Evolutionary conservation across 2,113 vertebrate genomes (phyloP).

Genomic region (Chrysochloris asiatica): DNA sequence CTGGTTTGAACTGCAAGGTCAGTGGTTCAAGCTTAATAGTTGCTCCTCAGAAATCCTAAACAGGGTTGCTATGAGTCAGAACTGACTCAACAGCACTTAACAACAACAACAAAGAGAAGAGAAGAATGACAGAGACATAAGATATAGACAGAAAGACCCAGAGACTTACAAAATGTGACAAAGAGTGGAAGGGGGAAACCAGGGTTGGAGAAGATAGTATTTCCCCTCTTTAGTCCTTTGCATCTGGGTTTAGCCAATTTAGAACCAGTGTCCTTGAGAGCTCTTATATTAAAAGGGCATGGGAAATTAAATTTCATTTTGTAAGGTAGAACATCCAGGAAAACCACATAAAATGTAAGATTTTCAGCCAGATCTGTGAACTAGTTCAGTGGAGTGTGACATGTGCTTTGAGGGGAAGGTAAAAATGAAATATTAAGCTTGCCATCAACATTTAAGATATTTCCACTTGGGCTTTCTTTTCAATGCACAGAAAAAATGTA

Average conservation of each 20-base stretch:
- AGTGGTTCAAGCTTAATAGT: too few species aligned
- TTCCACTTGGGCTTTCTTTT: slow-evolving; percentile 54
- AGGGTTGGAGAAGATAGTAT: neutral
- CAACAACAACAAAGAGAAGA: too few species aligned
- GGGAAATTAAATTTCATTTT: slow-evolving; percentile 57
- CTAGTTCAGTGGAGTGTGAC: slow-evolving; percentile 32
- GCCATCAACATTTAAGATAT: neutral
- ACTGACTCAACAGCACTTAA: too few species aligned
- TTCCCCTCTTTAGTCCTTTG: neutral
- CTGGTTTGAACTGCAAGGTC: too few species aligned
- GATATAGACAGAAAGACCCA: neutral
- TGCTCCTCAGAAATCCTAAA: too few species aligned
- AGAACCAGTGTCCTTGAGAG: neutral
- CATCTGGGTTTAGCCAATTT: neutral
- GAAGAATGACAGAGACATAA: neutral
- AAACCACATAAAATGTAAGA: slow-evolving; percentile 55
- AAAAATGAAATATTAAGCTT: slow-evolving; percentile 68
- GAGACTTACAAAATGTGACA: too few species aligned
- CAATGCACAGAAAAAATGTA: slow-evolving; percentile 32
- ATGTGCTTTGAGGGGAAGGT: slow-evolving; percentile 49
- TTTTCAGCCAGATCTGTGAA: slow-evolving; percentile 42
- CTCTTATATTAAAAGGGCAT: neutral
- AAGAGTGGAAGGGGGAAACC: neutral
- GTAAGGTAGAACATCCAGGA: neutral
- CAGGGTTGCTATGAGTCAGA: too few species aligned